A percentile compares a stretch with the other conserved stretches of the same genome.
These are phyloP conservation scores for Chamaea fasciata DNA, from an alignment of 2,113 vertebrate genomes.

Conservation along the genomic window DNA sequence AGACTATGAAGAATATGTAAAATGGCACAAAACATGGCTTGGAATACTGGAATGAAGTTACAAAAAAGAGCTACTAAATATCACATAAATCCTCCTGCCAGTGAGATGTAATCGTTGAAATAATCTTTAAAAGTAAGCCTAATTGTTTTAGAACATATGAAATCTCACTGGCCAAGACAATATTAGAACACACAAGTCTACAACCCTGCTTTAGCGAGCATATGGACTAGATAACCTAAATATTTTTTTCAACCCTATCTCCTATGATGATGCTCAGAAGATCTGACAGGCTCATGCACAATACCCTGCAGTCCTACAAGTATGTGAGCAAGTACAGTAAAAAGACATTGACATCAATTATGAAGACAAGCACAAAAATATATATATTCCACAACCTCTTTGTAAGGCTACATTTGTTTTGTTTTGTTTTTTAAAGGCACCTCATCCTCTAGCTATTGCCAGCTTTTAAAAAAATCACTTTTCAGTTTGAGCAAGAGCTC, in stretches of 20 bases:
- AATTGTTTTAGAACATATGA: conserved; percentile 5
- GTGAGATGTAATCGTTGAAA: background rate
- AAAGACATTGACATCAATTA: conserved; percentile 69
- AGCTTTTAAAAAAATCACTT: conserved; percentile 58
- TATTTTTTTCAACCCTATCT: conserved; percentile 1
- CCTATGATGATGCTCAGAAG: conserved; percentile 46
- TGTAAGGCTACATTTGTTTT: conserved; percentile 75
- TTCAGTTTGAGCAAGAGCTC: conserved; percentile 65
- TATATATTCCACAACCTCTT: conserved; percentile 66
- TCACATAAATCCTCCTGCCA: background rate
- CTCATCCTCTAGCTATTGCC: conserved; percentile 76
- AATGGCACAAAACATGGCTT: conserved; percentile 8
- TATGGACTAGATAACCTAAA: conserved; percentile 32
- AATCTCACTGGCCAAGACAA: conserved; percentile 14
- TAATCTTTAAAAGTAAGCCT: background rate
- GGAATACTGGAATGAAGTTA: background rate
- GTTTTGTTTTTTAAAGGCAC: conserved; percentile 74
- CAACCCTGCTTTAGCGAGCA: conserved; percentile 7
- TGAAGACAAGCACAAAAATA: conserved; percentile 70
- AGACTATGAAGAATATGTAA: background rate
- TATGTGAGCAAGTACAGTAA: conserved; percentile 68
- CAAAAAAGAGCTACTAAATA: background rate
- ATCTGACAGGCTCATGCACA: conserved; percentile 66
- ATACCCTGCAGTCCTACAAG: conserved; percentile 68
- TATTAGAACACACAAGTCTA: background rate